Conservation (phyloP, 2,888 invertebrate genomes). For the Synergus itoensis region DNA sequence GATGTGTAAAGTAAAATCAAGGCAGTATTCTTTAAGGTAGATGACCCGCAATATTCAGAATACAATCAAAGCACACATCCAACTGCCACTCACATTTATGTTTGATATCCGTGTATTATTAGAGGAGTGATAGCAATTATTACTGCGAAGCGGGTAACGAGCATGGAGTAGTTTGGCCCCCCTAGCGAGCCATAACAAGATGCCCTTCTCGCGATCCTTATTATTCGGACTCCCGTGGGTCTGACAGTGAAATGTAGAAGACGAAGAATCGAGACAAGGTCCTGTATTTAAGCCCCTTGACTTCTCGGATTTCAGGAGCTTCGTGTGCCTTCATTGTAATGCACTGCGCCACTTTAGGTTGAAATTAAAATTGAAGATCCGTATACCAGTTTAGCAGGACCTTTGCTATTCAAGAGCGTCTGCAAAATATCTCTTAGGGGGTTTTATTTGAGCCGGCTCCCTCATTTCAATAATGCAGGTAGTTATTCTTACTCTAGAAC, state of each 20-base stretch:
- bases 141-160: conserved; percentile 59
- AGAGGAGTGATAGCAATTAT: conserved; percentile 59
- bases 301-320: conserved; percentile 39
- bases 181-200: conserved; percentile 65
- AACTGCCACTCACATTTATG: conserved; percentile 14
- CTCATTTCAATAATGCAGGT: background rate
- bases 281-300: conserved; percentile 27
- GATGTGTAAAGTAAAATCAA: conserved; percentile 13
- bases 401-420: background rate
- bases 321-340: conserved; percentile 25
- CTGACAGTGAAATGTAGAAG: conserved; percentile 46
- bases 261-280: conserved; percentile 39
- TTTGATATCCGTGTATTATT: conserved; percentile 38
- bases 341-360: conserved; percentile 32
- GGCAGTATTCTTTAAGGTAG: conserved; percentile 24
- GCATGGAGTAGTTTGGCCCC: conserved; percentile 64
- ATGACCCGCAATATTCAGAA: background rate
- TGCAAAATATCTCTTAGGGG: background rate
- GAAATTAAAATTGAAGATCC: conserved; percentile 32
- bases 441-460: background rate
- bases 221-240: conserved; percentile 55
- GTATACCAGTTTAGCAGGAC: conserved; percentile 12
- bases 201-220: conserved; percentile 60
- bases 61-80: conserved; percentile 8
- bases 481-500: background rate